These are phyloP conservation scores for Andrena bicolor DNA, from an alignment of 2,888 invertebrate genomes.

Conservation along the genomic window DNA sequence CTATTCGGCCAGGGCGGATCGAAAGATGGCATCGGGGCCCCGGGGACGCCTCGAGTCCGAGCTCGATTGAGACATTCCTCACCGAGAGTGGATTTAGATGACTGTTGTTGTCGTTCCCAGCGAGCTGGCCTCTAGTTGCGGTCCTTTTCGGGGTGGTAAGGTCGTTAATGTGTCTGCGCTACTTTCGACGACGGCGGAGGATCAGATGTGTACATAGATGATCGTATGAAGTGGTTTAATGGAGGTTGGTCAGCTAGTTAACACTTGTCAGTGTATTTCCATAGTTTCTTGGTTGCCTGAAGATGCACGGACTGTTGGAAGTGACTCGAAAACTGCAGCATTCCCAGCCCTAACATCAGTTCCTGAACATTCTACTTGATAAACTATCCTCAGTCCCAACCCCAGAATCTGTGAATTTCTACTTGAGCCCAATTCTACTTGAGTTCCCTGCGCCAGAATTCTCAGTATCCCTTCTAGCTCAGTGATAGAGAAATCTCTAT, in stretches of 20 bases:
- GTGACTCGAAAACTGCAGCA: too few relatives aligned
- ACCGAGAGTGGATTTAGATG: neutral
- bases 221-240: neutral
- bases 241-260: neutral
- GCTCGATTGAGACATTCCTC: slow-evolving; percentile 50
- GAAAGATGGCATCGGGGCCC: slow-evolving; percentile 45
- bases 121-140: neutral
- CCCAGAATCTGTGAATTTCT: too few relatives aligned
- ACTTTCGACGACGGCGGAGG: neutral
- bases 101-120: neutral
- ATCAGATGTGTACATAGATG: neutral
- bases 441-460: too few relatives aligned
- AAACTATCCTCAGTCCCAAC: too few relatives aligned
- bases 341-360: too few relatives aligned
- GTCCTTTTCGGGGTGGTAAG: neutral
- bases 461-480: too few relatives aligned
- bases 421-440: neutral
- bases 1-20: slow-evolving; percentile 61
- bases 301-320: too few relatives aligned
- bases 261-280: too few relatives aligned
- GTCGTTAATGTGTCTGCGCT: neutral
- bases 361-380: too few relatives aligned
- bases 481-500: too few relatives aligned
- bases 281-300: too few relatives aligned
- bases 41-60: slow-evolving; percentile 12